Evolutionary conservation across 2,797 vertebrate species (phyloP), one percentile per base, ranked within the genome.

Genomic region (Pterois miles): DNA sequence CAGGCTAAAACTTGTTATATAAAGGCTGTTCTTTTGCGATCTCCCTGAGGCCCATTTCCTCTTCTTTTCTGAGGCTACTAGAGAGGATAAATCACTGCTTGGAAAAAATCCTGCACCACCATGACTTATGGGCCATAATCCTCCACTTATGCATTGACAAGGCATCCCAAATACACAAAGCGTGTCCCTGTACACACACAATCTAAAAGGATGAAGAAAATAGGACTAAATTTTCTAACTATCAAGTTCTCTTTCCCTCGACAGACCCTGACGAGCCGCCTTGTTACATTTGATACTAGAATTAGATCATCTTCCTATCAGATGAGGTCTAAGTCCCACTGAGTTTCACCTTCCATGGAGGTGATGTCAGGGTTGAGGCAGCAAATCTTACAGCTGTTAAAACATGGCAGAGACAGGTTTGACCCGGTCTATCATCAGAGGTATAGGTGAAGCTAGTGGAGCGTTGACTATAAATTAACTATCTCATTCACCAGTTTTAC

Each of bases 231-330:
- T 84, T 75, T 85, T 56, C 59, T 69, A 80, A 80, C 73, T 70
- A 80, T 84, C 81, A 74, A 56, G 54, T 56, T 69, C 56, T 77
- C 76, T 83, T 83, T 84, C 72, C 72, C 52, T 74, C 48, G 3
- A 10, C 81, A 76, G 74, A 66, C 78, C 43, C 76, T 75, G 79
- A 54, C 70, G 70, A 68, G 62, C 52, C 25, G 33, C 71, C 62
- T 71, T 81, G 60, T 79, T 84, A 76, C 77, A 80, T 83, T 81
- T 86, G 76, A 72, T 38, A 40, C 71, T 60, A 40, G 82, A 87
- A 90, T 91, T 78, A 84, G 85, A 93, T 93, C 81, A 89, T 66
- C 66, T 74, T 86, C 83, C 91, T 91, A 88, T 93, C 90, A 88
- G 85, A 86, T 82, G 36, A 78, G 68, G 66, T 20, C 11, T 46